Conservation (phyloP, 2,113 vertebrate species). For the Oxyura jamaicensis region DNA sequence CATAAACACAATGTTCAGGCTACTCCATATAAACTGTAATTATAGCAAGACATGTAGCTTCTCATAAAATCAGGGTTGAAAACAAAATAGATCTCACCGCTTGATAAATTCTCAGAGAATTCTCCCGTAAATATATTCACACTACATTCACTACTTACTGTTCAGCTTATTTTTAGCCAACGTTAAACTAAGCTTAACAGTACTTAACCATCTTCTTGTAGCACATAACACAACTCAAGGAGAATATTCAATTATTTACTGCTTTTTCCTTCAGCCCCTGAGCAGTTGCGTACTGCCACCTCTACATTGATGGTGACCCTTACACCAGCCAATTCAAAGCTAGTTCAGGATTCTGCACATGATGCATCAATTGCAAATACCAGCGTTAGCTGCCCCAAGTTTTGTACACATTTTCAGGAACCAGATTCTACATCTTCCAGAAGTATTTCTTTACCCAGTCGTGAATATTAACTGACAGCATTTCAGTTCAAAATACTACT, state of each 20-base stretch:
- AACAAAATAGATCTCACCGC: background rate
- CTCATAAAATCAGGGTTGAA: background rate
- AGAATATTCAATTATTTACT: background rate
- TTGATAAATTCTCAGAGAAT: background rate
- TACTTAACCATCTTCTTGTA: background rate
- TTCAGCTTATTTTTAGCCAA: background rate
- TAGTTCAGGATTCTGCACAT: background rate
- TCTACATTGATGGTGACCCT: accelerated
- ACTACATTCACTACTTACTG: background rate
- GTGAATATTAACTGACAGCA: background rate
- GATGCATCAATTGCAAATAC: background rate
- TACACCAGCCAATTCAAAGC: background rate
- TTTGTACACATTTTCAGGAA: background rate
- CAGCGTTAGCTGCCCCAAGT: background rate
- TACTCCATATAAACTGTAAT: background rate
- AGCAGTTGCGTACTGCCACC: background rate
- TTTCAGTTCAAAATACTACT: background rate
- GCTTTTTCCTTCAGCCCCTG: background rate
- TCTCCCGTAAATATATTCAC: background rate
- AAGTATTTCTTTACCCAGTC: background rate
- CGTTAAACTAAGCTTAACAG: background rate
- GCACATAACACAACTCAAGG: background rate
- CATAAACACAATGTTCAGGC: background rate
- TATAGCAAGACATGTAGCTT: background rate
- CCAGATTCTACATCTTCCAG: background rate